A percentile compares a stretch with the other conserved stretches of the same genome.
Evolutionary conservation across 2,113 vertebrate genomes (phyloP).

Genomic region (Macrotis lagotis): DNA sequence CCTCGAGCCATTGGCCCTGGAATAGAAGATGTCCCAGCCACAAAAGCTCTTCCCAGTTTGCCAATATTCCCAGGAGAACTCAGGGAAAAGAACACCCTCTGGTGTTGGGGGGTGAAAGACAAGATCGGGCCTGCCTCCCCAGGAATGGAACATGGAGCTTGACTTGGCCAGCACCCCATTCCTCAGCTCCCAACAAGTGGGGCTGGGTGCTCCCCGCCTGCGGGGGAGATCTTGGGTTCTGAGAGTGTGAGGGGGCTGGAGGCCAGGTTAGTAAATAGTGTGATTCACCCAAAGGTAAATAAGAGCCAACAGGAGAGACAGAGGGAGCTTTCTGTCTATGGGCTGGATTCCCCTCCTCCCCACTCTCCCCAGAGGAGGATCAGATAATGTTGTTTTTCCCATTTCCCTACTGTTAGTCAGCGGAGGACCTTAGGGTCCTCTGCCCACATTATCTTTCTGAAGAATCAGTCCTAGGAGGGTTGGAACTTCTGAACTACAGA

Average conservation of each 20-base stretch:
- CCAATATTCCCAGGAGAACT: slow-evolving; percentile 22
- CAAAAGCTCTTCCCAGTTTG: slow-evolving; percentile 7
- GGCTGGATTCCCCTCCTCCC: background rate
- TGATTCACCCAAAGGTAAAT: background rate
- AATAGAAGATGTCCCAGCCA: background rate
- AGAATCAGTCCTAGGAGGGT: slow-evolving; percentile 30
- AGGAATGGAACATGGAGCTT: background rate
- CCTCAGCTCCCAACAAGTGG: background rate
- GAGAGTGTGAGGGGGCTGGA: slow-evolving; percentile 21
- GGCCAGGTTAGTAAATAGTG: slow-evolving; percentile 38
- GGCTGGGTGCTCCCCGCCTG: background rate
- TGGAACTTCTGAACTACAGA: background rate
- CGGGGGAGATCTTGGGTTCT: slow-evolving; percentile 14
- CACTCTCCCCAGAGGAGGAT: slow-evolving; percentile 21
- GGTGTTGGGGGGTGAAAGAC: background rate
- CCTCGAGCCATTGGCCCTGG: background rate
- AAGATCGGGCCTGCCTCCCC: slow-evolving; percentile 61
- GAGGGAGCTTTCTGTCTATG: background rate
- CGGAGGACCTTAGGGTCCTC: background rate
- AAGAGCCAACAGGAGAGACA: background rate
- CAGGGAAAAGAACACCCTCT: background rate
- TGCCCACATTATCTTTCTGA: background rate
- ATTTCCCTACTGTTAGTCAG: background rate
- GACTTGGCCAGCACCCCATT: background rate
- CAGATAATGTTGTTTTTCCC: background rate